Evolutionary conservation across 2,888 invertebrate genomes (phyloP).

Genomic region (Cheilosia scutellata): DNA sequence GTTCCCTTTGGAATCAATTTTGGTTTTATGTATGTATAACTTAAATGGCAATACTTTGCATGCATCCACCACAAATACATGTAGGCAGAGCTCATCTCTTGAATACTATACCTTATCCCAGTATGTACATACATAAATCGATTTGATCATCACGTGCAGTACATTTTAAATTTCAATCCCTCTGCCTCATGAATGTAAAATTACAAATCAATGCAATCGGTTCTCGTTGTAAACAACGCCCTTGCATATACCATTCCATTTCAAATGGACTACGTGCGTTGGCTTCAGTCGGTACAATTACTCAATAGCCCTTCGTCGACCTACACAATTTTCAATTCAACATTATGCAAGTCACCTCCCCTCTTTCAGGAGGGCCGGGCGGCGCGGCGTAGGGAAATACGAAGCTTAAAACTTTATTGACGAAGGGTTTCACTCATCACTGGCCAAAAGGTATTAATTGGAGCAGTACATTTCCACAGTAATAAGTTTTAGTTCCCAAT

Average conservation of each 20-base stretch:
- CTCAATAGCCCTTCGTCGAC: neutral
- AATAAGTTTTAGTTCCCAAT: neutral
- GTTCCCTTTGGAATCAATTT: neutral
- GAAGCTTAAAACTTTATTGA: neutral
- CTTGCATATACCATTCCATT: neutral
- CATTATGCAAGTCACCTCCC: constrained; percentile 2
- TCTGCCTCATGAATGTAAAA: neutral
- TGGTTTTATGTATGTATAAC: neutral
- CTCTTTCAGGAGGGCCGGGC: neutral
- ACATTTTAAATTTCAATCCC: neutral
- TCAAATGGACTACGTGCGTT: neutral
- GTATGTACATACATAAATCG: neutral
- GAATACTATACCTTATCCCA: neutral
- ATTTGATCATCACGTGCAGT: neutral
- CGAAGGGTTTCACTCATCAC: neutral
- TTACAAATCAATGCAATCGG: constrained; percentile 2
- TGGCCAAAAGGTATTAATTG: neutral
- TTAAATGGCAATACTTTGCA: neutral
- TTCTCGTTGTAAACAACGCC: neutral
- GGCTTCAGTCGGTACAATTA: neutral
- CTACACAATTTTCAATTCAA: neutral
- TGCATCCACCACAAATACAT: neutral
- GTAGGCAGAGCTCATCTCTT: neutral
- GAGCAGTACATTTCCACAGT: constrained; percentile 3
- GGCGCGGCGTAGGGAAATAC: constrained; percentile 10